These are phyloP conservation scores for Cassiopea andromeda DNA, from an alignment of 30 jellyfish, hydroid and myxozoan species.

Conservation along the genomic window DNA sequence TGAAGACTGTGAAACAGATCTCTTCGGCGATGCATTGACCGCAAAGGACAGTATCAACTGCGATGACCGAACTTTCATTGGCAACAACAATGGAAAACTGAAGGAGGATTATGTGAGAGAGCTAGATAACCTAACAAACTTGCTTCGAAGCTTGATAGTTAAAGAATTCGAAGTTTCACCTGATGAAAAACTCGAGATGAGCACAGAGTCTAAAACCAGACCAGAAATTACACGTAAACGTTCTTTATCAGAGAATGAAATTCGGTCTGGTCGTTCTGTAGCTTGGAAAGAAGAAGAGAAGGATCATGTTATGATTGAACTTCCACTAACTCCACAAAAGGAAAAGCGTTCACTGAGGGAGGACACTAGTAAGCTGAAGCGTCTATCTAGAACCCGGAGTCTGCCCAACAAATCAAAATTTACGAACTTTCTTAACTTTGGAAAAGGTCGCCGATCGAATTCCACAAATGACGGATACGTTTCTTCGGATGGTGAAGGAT, in stretches of 20 bases:
- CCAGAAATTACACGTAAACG: constrained; percentile 39
- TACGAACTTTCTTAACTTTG: constrained; percentile 8
- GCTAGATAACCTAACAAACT: constrained; percentile 16
- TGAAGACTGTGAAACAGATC: no score
- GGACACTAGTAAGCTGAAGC: not conserved
- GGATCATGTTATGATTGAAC: constrained; percentile 49
- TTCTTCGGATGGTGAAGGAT: constrained; percentile 67
- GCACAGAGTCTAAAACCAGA: not conserved
- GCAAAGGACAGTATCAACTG: not conserved
- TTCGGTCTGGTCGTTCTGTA: not conserved
- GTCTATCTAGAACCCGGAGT: constrained; percentile 38
- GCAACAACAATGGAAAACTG: not conserved
- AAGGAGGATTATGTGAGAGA: constrained; percentile 18
- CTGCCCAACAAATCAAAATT: constrained; percentile 56
- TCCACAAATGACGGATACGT: not conserved
- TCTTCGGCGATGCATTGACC: not conserved
- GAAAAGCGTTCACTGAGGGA: constrained; percentile 3
- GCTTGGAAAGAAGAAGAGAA: constrained; percentile 49
- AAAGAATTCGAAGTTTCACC: constrained; percentile 20
- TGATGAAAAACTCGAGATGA: constrained; percentile 4
- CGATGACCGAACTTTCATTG: not conserved
- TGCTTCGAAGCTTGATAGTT: constrained; percentile 21
- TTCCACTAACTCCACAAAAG: constrained; percentile 28
- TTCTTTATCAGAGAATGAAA: constrained; percentile 26
- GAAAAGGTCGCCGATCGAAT: constrained; percentile 20